Evolutionary conservation across 2,113 vertebrate species (phyloP).

Genomic region (Dinomys branickii): DNA sequence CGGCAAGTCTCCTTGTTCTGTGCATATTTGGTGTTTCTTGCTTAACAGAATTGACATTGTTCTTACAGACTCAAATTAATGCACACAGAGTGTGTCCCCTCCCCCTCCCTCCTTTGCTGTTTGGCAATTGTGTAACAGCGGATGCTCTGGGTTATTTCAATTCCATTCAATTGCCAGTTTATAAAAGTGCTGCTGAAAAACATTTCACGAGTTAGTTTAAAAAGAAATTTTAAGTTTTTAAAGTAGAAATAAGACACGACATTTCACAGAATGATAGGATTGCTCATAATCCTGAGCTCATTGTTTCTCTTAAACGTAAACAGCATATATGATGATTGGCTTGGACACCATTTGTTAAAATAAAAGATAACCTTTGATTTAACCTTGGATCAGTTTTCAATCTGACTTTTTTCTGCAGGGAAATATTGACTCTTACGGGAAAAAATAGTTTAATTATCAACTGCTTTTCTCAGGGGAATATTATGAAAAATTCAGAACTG

Average conservation of each 20-base stretch:
- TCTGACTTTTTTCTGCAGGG: slow-evolving; percentile 42
- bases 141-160: not conserved
- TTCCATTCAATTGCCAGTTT: not conserved
- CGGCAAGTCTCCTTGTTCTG: not conserved
- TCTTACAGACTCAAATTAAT: not conserved
- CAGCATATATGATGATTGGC: slow-evolving; percentile 33
- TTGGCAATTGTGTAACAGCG: not conserved
- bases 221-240: slow-evolving; percentile 35
- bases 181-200: not conserved
- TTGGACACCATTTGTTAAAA: slow-evolving; percentile 59
- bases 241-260: slow-evolving; percentile 29
- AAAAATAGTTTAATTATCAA: slow-evolving; percentile 72
- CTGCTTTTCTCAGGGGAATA: slow-evolving; percentile 59
- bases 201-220: slow-evolving; percentile 9
- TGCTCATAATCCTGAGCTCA: slow-evolving; percentile 65
- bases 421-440: slow-evolving; percentile 38
- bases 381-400: slow-evolving; percentile 67
- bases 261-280: slow-evolving; percentile 69
- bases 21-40: not conserved
- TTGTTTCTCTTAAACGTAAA: slow-evolving; percentile 64
- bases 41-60: slow-evolving; percentile 1
- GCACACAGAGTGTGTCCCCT: not conserved
- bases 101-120: not conserved
- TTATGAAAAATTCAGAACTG: slow-evolving; percentile 59
- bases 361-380: slow-evolving; percentile 67